Evolutionary conservation across 2,888 invertebrate genomes (phyloP).

Genomic region (Ormia ochracea): DNA sequence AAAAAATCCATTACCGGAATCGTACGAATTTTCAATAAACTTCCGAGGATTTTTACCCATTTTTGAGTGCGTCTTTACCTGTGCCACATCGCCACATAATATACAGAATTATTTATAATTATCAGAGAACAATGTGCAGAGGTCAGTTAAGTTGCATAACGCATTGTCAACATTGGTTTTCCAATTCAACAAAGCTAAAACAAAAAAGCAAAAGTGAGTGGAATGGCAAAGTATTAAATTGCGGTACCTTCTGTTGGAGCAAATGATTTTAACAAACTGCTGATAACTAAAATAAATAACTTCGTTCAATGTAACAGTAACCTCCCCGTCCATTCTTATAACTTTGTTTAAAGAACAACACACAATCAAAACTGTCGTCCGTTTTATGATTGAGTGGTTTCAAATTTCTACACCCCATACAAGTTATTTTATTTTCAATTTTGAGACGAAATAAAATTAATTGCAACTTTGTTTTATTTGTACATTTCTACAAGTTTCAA

Average conservation of each 20-base stretch:
- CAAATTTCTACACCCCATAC: background rate
- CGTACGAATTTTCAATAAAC: no score
- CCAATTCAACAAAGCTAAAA: background rate
- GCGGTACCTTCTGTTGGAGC: background rate
- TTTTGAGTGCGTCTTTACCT: no score
- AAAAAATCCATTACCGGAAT: no score
- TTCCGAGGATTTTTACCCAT: no score
- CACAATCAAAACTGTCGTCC: background rate
- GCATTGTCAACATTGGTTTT: background rate
- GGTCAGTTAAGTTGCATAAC: background rate
- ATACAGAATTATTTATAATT: no score
- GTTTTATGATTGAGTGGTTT: conserved; percentile 1
- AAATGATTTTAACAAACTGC: conserved; percentile 30
- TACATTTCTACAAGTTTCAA: background rate
- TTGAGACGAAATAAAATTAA: background rate
- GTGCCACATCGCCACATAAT: no score
- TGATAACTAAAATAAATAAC: conserved; percentile 56
- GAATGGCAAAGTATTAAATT: background rate
- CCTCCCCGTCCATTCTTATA: background rate
- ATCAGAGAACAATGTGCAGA: conserved; percentile 23
- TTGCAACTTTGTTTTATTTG: background rate
- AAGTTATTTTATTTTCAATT: background rate
- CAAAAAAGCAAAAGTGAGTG: conserved; percentile 39
- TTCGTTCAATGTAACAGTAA: conserved; percentile 11
- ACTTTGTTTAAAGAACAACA: background rate